These are phyloP conservation scores for Lissocephala sabroskyi DNA, from an alignment of 2,888 invertebrate species.

Conservation along the genomic window DNA sequence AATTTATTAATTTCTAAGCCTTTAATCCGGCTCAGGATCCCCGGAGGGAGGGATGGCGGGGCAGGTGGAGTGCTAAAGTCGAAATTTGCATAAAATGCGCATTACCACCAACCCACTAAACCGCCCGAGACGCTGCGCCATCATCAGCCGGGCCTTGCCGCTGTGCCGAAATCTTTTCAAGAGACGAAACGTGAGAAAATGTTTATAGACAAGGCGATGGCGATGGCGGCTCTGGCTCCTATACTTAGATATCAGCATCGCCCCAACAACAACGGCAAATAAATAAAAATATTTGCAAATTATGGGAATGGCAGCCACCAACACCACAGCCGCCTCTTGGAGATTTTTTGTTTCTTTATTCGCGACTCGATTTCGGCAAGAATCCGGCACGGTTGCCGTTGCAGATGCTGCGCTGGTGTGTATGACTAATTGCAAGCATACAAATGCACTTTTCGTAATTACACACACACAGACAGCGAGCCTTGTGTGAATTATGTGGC, in stretches of 20 bases:
- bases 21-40: too few species aligned
- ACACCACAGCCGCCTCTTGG: slow-evolving; percentile 3
- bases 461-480: slow-evolving; percentile 43
- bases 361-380: slow-evolving; percentile 38
- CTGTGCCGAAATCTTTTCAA: slow-evolving; percentile 59
- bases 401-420: slow-evolving; percentile 33
- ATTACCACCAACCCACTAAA: slow-evolving; percentile 48
- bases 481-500: slow-evolving; percentile 32
- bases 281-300: slow-evolving; percentile 59
- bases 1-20: slow-evolving; percentile 1
- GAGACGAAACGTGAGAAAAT: slow-evolving; percentile 65
- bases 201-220: slow-evolving; percentile 37
- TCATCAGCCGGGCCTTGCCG: too few species aligned
- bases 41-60: too few species aligned
- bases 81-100: slow-evolving; percentile 62
- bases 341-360: slow-evolving; percentile 8
- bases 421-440: slow-evolving; percentile 60
- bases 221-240: slow-evolving; percentile 24
- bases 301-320: slow-evolving; percentile 57
- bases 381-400: slow-evolving; percentile 41
- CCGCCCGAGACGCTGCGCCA: too few species aligned
- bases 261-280: slow-evolving; percentile 21
- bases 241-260: slow-evolving; percentile 9
- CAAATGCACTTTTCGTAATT: slow-evolving; percentile 60
- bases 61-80: too few species aligned